Evolutionary conservation across 37 sponge, comb jelly and placozoan species (phyloP).

Genomic region (Diacarnus erythraeanus): DNA sequence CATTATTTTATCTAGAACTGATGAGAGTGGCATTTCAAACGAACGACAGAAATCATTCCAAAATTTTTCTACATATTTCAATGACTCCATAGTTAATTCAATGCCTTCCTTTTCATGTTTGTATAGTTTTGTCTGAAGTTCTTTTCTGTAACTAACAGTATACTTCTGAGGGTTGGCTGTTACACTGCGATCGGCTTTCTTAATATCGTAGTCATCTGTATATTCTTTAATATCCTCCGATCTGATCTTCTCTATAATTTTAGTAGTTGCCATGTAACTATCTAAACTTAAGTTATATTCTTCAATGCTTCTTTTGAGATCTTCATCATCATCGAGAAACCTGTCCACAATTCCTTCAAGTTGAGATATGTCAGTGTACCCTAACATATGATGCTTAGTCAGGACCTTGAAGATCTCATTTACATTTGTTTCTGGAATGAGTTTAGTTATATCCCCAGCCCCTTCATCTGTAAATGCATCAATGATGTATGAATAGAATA

Average conservation of each 20-base stretch:
- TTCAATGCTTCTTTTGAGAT: neutral
- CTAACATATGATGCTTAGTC: neutral
- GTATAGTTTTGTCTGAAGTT: neutral
- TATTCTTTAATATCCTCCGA: neutral
- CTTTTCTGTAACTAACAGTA: neutral
- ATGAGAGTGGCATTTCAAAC: neutral
- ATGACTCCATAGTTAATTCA: neutral
- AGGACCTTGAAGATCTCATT: neutral
- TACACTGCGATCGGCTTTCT: neutral
- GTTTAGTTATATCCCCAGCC: neutral
- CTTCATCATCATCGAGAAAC: slow-evolving; percentile 7
- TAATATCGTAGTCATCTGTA: neutral
- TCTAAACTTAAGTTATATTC: neutral
- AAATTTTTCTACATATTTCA: neutral
- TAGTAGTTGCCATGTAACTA: neutral
- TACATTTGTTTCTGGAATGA: neutral
- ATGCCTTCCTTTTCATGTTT: neutral
- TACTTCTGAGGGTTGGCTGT: neutral
- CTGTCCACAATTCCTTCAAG: neutral
- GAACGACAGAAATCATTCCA: neutral
- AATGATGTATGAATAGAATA: neutral
- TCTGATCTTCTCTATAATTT: neutral
- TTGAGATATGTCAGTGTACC: neutral
- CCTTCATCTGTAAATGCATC: neutral
- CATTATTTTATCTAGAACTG: neutral